phyloP scores from a whole-genome alignment of 2,888 invertebrate genomes.

The Plagiodera versicolora region DNA sequence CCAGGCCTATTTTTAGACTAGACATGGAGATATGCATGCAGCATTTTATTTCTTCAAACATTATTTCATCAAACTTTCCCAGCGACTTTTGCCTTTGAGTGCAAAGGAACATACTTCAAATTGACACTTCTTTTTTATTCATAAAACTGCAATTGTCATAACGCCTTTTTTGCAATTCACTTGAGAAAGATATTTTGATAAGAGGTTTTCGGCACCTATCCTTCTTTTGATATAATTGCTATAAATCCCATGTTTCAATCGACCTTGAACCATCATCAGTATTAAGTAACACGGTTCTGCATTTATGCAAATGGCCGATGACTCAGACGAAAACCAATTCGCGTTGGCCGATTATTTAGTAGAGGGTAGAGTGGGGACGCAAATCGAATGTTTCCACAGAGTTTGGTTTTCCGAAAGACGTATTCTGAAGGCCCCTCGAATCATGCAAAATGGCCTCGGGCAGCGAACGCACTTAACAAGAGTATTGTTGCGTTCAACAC shows the following conservation, averaged over 20 bases:
- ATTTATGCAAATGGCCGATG: conserved; percentile 20
- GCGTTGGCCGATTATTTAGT: background rate
- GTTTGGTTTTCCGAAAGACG: conserved; percentile 40
- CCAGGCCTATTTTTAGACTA: too few relatives aligned
- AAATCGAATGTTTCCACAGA: conserved; percentile 50
- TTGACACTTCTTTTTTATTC: too few relatives aligned
- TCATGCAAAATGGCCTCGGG: conserved; percentile 63
- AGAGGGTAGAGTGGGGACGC: background rate
- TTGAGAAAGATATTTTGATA: too few relatives aligned
- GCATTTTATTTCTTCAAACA: too few relatives aligned
- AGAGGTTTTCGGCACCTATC: too few relatives aligned
- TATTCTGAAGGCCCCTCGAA: conserved; percentile 41
- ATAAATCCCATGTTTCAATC: conserved; percentile 17
- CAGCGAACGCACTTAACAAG: conserved; percentile 51
- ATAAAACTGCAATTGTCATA: too few relatives aligned
- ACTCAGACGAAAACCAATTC: conserved; percentile 17
- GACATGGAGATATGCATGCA: too few relatives aligned
- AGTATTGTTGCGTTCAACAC: conserved; percentile 38
- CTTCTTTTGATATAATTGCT: too few relatives aligned
- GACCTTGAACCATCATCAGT: conserved; percentile 26
- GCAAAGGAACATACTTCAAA: too few relatives aligned
- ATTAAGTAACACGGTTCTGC: conserved; percentile 20
- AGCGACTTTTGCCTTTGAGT: too few relatives aligned
- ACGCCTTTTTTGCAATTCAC: too few relatives aligned
- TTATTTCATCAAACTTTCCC: too few relatives aligned